Percentiles rank a stretch among this genome's conserved stretches.
These are phyloP conservation scores for Pungitius pungitius DNA, from an alignment of 2,113 vertebrate genomes.

Conservation along the genomic window DNA sequence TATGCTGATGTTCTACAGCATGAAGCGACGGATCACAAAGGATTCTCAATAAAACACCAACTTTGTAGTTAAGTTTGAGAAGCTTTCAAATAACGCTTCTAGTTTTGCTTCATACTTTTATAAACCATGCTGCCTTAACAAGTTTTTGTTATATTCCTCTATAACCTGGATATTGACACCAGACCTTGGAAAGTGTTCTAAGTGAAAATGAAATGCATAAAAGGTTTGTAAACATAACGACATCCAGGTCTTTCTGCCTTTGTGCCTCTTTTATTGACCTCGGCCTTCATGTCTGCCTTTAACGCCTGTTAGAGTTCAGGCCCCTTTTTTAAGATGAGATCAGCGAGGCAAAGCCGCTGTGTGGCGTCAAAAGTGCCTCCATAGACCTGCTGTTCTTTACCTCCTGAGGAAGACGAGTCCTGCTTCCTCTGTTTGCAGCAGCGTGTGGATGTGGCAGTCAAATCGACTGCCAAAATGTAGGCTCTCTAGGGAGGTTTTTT, in stretches of 20 bases:
- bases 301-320: not conserved
- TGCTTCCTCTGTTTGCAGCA: not conserved
- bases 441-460: not conserved
- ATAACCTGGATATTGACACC: slow-evolving; percentile 18
- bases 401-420: not conserved
- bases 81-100: slow-evolving; percentile 2
- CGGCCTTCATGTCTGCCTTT: not conserved
- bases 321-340: not conserved
- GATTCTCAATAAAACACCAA: not conserved
- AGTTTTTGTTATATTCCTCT: slow-evolving; percentile 29
- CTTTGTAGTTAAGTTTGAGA: not conserved
- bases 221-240: slow-evolving; percentile 22
- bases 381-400: not conserved
- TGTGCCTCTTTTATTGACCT: not conserved
- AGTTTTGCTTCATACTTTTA: slow-evolving; percentile 22
- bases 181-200: slow-evolving; percentile 1
- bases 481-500: not conserved
- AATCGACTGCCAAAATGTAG: not conserved
- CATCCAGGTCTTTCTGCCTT: not conserved
- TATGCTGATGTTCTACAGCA: not conserved
- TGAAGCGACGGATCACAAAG: not conserved
- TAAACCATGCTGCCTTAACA: slow-evolving; percentile 39
- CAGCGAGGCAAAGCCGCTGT: not conserved
- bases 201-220: slow-evolving; percentile 24
- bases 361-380: not conserved